Percentiles rank a stretch among this genome's conserved stretches.
phyloP scores from a whole-genome alignment of 2,888 invertebrate genomes.

The Yponomeuta plumbellus region DNA sequence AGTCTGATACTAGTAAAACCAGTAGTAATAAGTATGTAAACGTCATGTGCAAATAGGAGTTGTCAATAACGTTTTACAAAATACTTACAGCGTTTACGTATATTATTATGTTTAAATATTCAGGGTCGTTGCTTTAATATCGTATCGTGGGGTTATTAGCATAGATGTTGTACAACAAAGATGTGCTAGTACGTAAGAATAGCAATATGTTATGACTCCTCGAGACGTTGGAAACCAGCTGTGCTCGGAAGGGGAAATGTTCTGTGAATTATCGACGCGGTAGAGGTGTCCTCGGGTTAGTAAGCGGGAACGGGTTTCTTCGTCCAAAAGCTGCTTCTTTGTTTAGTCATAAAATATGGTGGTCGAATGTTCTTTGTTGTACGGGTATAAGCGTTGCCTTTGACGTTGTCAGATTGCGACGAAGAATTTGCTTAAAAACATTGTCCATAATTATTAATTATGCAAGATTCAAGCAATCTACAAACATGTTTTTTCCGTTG shows the following conservation, averaged over 20 bases:
- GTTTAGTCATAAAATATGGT: neutral
- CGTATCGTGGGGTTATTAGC: neutral
- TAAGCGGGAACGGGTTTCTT: neutral
- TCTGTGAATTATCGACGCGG: neutral
- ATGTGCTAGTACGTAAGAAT: neutral
- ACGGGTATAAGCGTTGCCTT: too few species aligned
- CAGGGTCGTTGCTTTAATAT: conserved; percentile 6
- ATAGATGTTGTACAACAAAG: neutral
- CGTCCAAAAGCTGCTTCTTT: neutral
- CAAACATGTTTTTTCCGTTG: too few species aligned
- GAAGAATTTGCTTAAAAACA: too few species aligned
- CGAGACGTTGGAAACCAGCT: neutral
- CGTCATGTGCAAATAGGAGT: neutral
- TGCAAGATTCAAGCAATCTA: too few species aligned
- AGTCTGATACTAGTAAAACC: conserved; percentile 3
- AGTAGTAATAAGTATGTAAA: conserved; percentile 2
- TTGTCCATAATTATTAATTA: too few species aligned
- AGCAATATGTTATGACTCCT: neutral
- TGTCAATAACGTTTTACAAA: conserved; percentile 5
- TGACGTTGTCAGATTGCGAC: too few species aligned
- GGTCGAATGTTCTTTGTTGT: too few species aligned
- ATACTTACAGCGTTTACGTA: neutral
- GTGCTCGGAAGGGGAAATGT: neutral
- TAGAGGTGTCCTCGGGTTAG: neutral
- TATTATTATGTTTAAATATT: conserved; percentile 1